phyloP scores from a whole-genome alignment of 2,797 vertebrate species.

The Leuciscus waleckii region DNA sequence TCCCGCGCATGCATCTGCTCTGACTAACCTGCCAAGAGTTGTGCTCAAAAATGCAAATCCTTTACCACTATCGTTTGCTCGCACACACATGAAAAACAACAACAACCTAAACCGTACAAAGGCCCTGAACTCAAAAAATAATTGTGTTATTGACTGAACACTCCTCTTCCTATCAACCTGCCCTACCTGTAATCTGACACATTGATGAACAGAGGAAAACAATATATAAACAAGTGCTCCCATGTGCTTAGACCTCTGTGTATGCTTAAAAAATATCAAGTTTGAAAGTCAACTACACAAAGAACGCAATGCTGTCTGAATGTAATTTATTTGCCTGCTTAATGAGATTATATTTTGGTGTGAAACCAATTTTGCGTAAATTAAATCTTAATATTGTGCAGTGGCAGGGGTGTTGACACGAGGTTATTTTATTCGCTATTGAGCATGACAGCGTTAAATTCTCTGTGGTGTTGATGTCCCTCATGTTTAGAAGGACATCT shows the following conservation, averaged over 20 bases:
- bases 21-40: conserved; percentile 60
- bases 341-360: conserved; percentile 54
- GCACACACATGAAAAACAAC: conserved; percentile 47
- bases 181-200: conserved; percentile 49
- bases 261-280: background rate
- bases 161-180: conserved; percentile 34
- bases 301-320: conserved; percentile 24
- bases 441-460: conserved; percentile 37
- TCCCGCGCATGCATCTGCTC: conserved; percentile 30
- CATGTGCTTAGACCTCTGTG: conserved; percentile 18
- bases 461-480: conserved; percentile 16
- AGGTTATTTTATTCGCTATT: conserved; percentile 34
- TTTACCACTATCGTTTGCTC: conserved; percentile 57
- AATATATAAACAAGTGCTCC: conserved; percentile 29
- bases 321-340: conserved; percentile 51
- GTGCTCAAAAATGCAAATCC: conserved; percentile 67
- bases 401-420: conserved; percentile 45
- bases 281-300: conserved; percentile 36
- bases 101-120: conserved; percentile 36
- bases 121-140: conserved; percentile 52
- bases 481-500: conserved; percentile 20
- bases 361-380: conserved; percentile 48
- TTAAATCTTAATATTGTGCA: conserved; percentile 29
- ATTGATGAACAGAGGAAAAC: conserved; percentile 28
- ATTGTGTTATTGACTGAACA: conserved; percentile 54